Base-by-base conservation (phyloP, 2,797 vertebrate species). In the Myripristis murdjan region DNA sequence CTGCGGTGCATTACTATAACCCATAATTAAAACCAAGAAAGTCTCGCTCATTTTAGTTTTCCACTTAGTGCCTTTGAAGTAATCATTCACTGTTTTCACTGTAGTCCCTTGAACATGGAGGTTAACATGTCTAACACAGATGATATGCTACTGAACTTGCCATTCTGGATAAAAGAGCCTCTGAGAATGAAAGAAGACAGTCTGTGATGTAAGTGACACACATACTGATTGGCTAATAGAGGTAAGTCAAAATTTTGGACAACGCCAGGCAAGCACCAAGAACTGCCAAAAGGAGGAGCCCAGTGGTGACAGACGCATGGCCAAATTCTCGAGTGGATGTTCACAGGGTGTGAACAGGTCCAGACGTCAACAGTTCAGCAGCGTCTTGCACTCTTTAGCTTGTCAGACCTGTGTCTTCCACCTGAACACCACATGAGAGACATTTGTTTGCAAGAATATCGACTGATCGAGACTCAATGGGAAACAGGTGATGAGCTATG, bases 221-320 rank as follows among this genome's bases (percentile, higher is more conserved):
- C 41, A 18, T 33, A 37, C 60, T 23, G 23, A 24, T 24, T 60
- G 18, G 20, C 8, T 60, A n/a, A n/a, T n/a, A n/a, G 6, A 46
- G 7, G 48, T n/a, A 23, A n/a, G 12, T 49, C 8, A 49, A 8
- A 53, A 39, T 1, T 20, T 18, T 48, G 22, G 28, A 23, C 33
- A 54, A 10, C 43, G 64, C 15, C 4, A 0, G 26, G 56, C 55
- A n/a, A n/a, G n/a, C n/a, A n/a, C n/a, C n/a, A n/a, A n/a, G 65
- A 15, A 10, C 44, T 48, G 28, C 11, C 8, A 23, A 24, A 53
- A 76, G 75, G 78, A 73, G 87, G 84, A 80, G 86, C 70, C 64
- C 15, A 5, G 23, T 28, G 4, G 10, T 70, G 51, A 46, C 18
- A 51, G 58, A 22, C 33, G 22, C 28, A 56, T n/a, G n/a, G 14